phyloP scores from a whole-genome alignment of 2,888 invertebrate species.

The Melitaea athalia region DNA sequence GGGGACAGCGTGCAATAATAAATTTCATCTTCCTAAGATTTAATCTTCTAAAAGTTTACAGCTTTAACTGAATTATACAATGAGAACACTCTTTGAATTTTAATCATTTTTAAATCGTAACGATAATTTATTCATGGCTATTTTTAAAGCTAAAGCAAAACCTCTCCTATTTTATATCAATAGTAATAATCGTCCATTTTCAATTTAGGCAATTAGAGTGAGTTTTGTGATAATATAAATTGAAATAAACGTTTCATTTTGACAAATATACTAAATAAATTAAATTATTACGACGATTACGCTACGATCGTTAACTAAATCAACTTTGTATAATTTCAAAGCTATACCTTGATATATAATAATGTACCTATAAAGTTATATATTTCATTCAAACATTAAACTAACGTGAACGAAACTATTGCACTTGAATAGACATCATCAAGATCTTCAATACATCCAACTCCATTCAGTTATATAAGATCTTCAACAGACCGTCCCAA shows the following conservation, averaged over 20 bases:
- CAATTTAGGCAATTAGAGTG: neutral
- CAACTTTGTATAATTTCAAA: no score
- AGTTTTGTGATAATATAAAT: neutral
- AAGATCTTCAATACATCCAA: neutral
- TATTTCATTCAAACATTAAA: neutral
- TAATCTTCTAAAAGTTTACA: neutral
- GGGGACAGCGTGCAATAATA: neutral
- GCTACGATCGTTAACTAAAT: no score
- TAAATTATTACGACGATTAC: no score
- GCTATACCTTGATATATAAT: no score
- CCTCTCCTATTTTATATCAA: neutral
- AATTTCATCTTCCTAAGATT: slow-evolving; percentile 2
- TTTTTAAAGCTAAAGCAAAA: neutral
- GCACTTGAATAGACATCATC: neutral
- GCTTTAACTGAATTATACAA: neutral
- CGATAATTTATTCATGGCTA: slow-evolving; percentile 2
- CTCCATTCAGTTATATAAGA: slow-evolving; percentile 10
- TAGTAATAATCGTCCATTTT: neutral
- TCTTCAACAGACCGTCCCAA: slow-evolving; percentile 7
- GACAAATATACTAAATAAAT: neutral
- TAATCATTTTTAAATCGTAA: slow-evolving; percentile 3
- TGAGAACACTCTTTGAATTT: neutral
- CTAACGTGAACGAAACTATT: neutral
- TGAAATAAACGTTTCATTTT: slow-evolving; percentile 1
- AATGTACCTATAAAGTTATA: no score